These are phyloP conservation scores for Bufotes viridis DNA, from an alignment of 2,797 vertebrate genomes.

Conservation along the genomic window DNA sequence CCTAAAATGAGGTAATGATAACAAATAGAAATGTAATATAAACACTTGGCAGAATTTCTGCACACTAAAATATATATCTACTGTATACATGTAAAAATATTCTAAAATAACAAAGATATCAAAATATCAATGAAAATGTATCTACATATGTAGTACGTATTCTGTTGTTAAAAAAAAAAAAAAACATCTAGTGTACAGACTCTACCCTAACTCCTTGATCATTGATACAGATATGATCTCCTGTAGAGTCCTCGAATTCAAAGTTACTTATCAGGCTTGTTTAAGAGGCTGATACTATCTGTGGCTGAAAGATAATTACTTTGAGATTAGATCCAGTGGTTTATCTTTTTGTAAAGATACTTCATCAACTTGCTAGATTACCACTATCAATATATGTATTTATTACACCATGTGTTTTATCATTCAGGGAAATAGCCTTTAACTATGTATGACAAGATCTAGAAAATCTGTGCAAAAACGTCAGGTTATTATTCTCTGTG, in stretches of 20 bases:
- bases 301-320: constrained; percentile 22
- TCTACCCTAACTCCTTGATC: background rate
- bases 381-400: background rate
- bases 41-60: too few relatives aligned
- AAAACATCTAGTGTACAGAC: background rate
- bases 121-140: background rate
- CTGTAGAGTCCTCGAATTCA: background rate
- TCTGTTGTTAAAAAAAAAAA: background rate
- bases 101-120: background rate
- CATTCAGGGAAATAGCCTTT: background rate
- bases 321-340: background rate
- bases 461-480: background rate
- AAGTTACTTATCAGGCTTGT: constrained; percentile 18
- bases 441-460: background rate
- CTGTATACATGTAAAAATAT: too few relatives aligned
- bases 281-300: background rate
- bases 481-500: background rate
- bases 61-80: too few relatives aligned
- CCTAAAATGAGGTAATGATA: too few relatives aligned
- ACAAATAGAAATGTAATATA: too few relatives aligned
- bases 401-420: background rate
- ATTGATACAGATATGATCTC: constrained; percentile 24
- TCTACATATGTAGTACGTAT: background rate
- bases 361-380: constrained; percentile 16
- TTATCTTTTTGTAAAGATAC: constrained; percentile 25